Base-by-base conservation (phyloP, 2,888 invertebrate species). In the Tigriopus californicus region DNA sequence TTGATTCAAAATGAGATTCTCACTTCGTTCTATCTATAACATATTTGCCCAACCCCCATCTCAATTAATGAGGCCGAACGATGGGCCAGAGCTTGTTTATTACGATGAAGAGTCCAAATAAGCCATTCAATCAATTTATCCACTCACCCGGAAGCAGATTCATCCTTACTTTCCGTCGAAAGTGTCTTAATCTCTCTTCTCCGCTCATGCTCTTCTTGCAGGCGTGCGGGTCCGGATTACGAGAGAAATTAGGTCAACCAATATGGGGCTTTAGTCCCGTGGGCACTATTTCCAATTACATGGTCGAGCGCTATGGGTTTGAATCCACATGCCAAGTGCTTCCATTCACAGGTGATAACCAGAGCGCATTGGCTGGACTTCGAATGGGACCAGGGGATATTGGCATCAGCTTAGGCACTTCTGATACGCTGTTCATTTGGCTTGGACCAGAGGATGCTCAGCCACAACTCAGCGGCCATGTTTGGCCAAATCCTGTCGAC, bases 281-380 rank as follows among this genome's bases (percentile, higher is more conserved):
- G 62, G 94, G 92, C 0, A 66, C 73, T 5, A 76, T 95, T 57
- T 80, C 82, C 0, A 67, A 75, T 0, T 97, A 91, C 72, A 87
- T 83, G 72, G 84, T 87, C 8, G 80, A 84, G 63, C 77, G 90
- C 61, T 95, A 88, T 72, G 84, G 85, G 15, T 91, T 97, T 72
- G 77, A 78, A 63, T 71, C 80, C 0, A 76, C 81, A 13, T 95
- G 95, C 69, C 75, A 78, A 66, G 79, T 97, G 1, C 75, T 88
- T 3, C 84, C 89, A 0, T 94, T 91, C 70, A 94, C 94, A 0
- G 97, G 97, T 0, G 95, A 97, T 70, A 97, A 97, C 76, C 86
- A 90, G 24, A 83, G 87, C 1, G 85, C 88, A 1, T 72, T 89
- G 22, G 80, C 83, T 63, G 89, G 88, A 6, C 82, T 94, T 76